Evolutionary conservation across 2,113 vertebrate genomes (phyloP).

Genomic region (Azemiops feae): DNA sequence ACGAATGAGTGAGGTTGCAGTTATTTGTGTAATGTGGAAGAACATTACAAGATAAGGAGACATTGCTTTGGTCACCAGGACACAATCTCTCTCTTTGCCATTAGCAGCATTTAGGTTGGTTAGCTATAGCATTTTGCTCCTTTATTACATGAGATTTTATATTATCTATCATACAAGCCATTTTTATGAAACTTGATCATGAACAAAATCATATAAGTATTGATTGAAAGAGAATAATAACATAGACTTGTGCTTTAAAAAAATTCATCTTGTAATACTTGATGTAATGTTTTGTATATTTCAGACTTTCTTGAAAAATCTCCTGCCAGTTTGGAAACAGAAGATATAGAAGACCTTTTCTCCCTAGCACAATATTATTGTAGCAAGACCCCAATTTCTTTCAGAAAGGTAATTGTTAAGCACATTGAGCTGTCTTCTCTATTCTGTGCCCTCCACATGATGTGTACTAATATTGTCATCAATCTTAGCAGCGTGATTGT

Average conservation of each 20-base stretch:
- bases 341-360: constrained; percentile 94
- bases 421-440: background rate
- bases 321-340: constrained; percentile 84
- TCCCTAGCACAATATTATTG: constrained; percentile 95
- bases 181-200: background rate
- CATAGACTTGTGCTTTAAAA: background rate
- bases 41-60: background rate
- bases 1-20: background rate
- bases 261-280: background rate
- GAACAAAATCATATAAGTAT: background rate
- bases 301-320: constrained; percentile 87
- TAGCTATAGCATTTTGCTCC: background rate
- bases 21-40: background rate
- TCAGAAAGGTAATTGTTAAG: constrained; percentile 85
- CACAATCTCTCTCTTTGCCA: background rate
- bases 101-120: background rate
- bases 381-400: constrained; percentile 94
- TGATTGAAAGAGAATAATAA: background rate
- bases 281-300: constrained; percentile 42
- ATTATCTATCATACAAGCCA: background rate
- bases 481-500: background rate
- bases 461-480: background rate
- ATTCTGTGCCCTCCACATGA: background rate
- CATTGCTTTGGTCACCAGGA: background rate
- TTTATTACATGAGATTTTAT: background rate